Evolutionary conservation across 2,113 vertebrate species (phyloP).

Genomic region (Scartelaos histophorus): DNA sequence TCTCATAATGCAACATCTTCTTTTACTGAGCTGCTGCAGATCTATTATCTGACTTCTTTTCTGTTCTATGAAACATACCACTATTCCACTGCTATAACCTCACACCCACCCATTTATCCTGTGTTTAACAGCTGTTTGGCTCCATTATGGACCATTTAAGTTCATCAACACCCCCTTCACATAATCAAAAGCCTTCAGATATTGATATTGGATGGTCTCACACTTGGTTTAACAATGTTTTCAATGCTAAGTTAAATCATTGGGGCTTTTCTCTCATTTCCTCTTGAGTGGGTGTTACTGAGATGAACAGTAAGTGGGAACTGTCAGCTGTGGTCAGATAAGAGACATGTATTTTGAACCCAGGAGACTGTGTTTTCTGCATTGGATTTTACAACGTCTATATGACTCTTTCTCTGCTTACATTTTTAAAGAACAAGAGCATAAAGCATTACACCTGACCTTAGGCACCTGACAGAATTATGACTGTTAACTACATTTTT

Average conservation of each 20-base stretch:
- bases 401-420: slow-evolving; percentile 23
- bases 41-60: slow-evolving; percentile 10
- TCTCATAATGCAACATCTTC: slow-evolving; percentile 37
- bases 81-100: slow-evolving; percentile 11
- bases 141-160: slow-evolving; percentile 19
- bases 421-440: slow-evolving; percentile 46
- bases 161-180: slow-evolving; percentile 35
- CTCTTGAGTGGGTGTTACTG: slow-evolving; percentile 20
- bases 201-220: slow-evolving; percentile 43
- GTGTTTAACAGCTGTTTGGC: slow-evolving; percentile 17
- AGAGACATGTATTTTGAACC: slow-evolving; percentile 46
- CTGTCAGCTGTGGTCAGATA: slow-evolving; percentile 34
- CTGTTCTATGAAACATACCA: background rate
- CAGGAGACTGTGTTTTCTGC: slow-evolving; percentile 31
- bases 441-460: slow-evolving; percentile 19
- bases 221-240: slow-evolving; percentile 52
- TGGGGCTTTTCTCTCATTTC: slow-evolving; percentile 44
- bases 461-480: background rate
- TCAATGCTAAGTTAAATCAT: slow-evolving; percentile 34
- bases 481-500: background rate
- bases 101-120: slow-evolving; percentile 28
- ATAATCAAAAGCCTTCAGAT: slow-evolving; percentile 47
- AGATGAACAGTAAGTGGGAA: slow-evolving; percentile 41
- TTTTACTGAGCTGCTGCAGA: slow-evolving; percentile 1
- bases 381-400: slow-evolving; percentile 34